phyloP scores from a whole-genome alignment of 1,140 invertebrate species.

The Tribolium castaneum region DNA sequence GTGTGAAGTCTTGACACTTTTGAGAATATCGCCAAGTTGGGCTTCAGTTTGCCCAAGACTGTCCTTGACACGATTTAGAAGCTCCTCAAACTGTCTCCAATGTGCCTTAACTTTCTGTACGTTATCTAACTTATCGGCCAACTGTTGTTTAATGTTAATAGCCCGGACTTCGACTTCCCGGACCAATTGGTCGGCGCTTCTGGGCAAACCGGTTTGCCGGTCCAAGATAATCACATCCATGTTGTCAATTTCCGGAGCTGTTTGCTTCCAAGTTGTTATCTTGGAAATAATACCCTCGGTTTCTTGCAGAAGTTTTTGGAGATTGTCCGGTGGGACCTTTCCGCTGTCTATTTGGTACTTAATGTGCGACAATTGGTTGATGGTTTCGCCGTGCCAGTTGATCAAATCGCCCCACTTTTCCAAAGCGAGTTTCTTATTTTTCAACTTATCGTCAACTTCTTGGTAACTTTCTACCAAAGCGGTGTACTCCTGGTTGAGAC shows the following conservation, averaged over 20 bases:
- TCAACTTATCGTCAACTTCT: slow-evolving; percentile 79
- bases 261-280: slow-evolving; percentile 76
- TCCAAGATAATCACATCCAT: slow-evolving; percentile 73
- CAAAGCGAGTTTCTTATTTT: slow-evolving; percentile 78
- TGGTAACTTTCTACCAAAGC: slow-evolving; percentile 81
- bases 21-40: slow-evolving; percentile 69
- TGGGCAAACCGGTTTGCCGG: slow-evolving; percentile 73
- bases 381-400: slow-evolving; percentile 84
- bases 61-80: slow-evolving; percentile 74
- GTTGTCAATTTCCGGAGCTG: slow-evolving; percentile 76
- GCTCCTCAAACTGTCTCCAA: slow-evolving; percentile 75
- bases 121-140: slow-evolving; percentile 73
- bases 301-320: slow-evolving; percentile 75
- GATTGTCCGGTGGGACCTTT: slow-evolving; percentile 74
- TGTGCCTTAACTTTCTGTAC: slow-evolving; percentile 75
- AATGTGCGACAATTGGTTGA: slow-evolving; percentile 81
- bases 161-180: slow-evolving; percentile 78
- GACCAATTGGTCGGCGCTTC: slow-evolving; percentile 76
- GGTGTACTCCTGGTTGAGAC: slow-evolving; percentile 80
- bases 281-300: slow-evolving; percentile 74
- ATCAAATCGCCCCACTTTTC: slow-evolving; percentile 87
- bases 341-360: slow-evolving; percentile 80
- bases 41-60: slow-evolving; percentile 70
- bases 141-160: slow-evolving; percentile 72
- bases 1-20: slow-evolving; percentile 65